Percentiles rank a stretch among this genome's conserved stretches.
Conservation (phyloP, 2,113 vertebrate species). For the Psophia crepitans region DNA sequence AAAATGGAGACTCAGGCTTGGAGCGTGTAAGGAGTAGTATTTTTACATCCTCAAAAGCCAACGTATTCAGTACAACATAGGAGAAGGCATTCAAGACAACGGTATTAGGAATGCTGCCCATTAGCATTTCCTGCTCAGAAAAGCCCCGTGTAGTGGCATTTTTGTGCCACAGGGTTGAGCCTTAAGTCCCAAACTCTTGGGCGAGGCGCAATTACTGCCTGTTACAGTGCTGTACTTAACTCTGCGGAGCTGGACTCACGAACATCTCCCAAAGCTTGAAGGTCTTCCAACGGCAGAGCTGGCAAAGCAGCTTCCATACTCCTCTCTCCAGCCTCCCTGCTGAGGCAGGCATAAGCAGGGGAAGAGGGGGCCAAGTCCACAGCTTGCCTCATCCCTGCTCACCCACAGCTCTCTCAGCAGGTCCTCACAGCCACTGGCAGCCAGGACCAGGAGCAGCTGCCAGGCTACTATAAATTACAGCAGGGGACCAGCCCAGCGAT, state of each 20-base stretch:
- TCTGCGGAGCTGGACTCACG: rapidly evolving
- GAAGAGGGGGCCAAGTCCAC: conserved; percentile 25
- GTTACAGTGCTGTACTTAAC: neutral
- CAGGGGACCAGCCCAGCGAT: neutral
- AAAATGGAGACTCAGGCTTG: neutral
- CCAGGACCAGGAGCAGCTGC: neutral
- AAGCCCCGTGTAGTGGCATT: neutral
- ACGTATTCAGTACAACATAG: rapidly evolving
- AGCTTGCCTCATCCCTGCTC: conserved; percentile 42
- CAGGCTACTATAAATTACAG: conserved; percentile 17
- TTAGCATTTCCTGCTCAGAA: neutral
- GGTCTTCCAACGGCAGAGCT: conserved; percentile 6
- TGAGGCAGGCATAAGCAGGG: neutral
- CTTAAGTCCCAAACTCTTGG: neutral
- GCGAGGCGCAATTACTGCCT: neutral
- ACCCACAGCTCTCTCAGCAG: conserved; percentile 46
- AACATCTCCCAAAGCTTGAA: conserved; percentile 17
- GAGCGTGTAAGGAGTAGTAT: rapidly evolving
- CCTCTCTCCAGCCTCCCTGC: neutral
- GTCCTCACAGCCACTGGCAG: neutral
- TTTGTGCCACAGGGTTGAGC: neutral
- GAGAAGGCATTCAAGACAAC: neutral
- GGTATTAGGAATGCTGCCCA: neutral
- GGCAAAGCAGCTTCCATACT: neutral
- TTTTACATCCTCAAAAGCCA: neutral